Evolutionary conservation across 2,113 vertebrate species (phyloP), one percentile per base, ranked within the genome.

Genomic region (Rhombomys opimus): DNA sequence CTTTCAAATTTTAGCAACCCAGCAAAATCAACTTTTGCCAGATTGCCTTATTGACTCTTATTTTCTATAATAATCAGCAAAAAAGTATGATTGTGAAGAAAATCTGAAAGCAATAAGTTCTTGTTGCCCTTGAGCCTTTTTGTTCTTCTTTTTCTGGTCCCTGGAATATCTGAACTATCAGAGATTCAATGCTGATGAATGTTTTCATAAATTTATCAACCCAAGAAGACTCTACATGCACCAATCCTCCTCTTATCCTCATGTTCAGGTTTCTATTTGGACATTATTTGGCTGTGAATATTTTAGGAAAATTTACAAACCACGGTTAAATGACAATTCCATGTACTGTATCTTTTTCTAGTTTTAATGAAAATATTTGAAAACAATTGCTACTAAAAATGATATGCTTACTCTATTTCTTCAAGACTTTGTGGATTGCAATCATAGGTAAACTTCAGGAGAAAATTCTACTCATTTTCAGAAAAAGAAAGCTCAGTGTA

Each of bases 11-110:
- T 90, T 95, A 59, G 94, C 86, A 96, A 88, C 86, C 90, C 89
- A 98, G 97, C 85, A 20, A 38, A 97, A 92, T 86, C 97, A 94
- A 95, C 95, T 95, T 96, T 86, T 98, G 72, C 95, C 96, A 91
- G 88, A n/a, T 73, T 63, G 90, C 97, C 97, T 97, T 91, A 97
- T 95, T 98, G 98, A 97, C 96, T 96, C 94, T 72, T 85, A 18
- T 95, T 97, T 97, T 97, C 87, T 91, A 65, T n/a, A 95, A 93
- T 75, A 9, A 96, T 98, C 98, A 97, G 95, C 96, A 98, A 98
- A 97, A 98, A 97, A 78, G 84, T 75, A 41, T 94, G 93, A 63
- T 95, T 96, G 96, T 97, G 96, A 95, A 87, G 67, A 88, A 97
- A 98, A 98, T 95, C 97, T 96, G 95, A 27, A 98, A 84, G 93